Percentiles rank a stretch among this genome's conserved stretches.
These are phyloP conservation scores for Drosophila nr. fundita DNA, from an alignment of 2,888 invertebrate genomes.

Conservation along the genomic window DNA sequence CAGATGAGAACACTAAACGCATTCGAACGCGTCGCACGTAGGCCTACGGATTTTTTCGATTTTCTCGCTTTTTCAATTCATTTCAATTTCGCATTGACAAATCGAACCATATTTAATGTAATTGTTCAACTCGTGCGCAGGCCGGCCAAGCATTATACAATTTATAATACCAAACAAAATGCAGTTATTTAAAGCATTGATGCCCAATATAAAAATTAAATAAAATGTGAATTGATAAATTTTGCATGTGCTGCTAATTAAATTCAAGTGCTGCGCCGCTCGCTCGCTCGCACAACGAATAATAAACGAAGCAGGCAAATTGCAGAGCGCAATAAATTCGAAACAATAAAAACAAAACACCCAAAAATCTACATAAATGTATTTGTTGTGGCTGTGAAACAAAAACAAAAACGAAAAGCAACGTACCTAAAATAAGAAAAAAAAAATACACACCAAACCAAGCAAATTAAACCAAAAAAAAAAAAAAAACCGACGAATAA, in stretches of 20 bases:
- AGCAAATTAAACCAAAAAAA: slow-evolving; percentile 58
- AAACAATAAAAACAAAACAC: slow-evolving; percentile 44
- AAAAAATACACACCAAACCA: slow-evolving; percentile 67
- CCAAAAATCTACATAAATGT: slow-evolving; percentile 76
- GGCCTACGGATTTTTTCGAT: slow-evolving; percentile 53
- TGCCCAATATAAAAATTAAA: slow-evolving; percentile 19
- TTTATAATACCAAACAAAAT: slow-evolving; percentile 35
- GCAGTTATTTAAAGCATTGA: slow-evolving; percentile 54
- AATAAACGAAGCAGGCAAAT: slow-evolving; percentile 62
- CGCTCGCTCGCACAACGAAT: slow-evolving; percentile 66
- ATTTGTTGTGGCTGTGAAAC: slow-evolving; percentile 67
- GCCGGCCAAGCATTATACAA: slow-evolving; percentile 10
- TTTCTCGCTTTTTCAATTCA: slow-evolving; percentile 28
- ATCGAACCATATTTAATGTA: slow-evolving; percentile 51
- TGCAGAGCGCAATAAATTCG: slow-evolving; percentile 80
- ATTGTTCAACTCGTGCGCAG: slow-evolving; percentile 55
- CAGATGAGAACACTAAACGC: slow-evolving; percentile 75
- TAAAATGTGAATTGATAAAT: slow-evolving; percentile 73
- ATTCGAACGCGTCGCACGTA: slow-evolving; percentile 74
- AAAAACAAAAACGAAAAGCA: slow-evolving; percentile 33
- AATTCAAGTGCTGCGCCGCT: slow-evolving; percentile 75
- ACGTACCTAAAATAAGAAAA: slow-evolving; percentile 17
- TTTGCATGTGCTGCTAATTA: slow-evolving; percentile 75
- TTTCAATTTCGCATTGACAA: slow-evolving; percentile 18
- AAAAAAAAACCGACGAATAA: slow-evolving; percentile 19